Conservation (phyloP, 2,113 vertebrate species). For the Anthoscopus minutus region DNA sequence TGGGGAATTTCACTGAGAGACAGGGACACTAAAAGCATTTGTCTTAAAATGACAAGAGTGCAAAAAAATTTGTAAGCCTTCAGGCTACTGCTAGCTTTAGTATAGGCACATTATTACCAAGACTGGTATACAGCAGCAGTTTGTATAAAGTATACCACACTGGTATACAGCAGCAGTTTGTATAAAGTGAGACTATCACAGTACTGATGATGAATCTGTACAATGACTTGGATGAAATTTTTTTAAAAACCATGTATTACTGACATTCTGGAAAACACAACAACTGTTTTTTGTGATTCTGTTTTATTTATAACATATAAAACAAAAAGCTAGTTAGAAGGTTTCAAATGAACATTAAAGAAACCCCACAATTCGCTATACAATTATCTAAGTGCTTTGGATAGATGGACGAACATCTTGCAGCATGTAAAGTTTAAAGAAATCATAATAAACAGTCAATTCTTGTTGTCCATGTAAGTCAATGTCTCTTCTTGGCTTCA, state of each 20-base stretch:
- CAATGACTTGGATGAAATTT: neutral
- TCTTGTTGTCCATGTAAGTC: neutral
- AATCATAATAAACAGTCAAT: neutral
- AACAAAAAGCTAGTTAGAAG: neutral
- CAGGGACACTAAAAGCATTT: neutral
- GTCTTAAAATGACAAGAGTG: neutral
- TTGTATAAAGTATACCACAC: no score
- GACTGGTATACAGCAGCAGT: neutral
- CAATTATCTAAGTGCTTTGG: neutral
- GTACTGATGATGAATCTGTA: neutral
- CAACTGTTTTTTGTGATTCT: neutral
- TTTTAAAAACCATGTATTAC: neutral
- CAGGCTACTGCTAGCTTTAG: accelerated
- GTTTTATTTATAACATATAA: neutral
- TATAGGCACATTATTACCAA: neutral
- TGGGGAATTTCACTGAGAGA: neutral
- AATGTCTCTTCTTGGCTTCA: neutral
- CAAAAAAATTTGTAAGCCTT: neutral
- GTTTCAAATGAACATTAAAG: neutral
- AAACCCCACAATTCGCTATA: neutral
- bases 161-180: neutral
- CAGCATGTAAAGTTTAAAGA: neutral
- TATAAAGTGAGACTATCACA: neutral
- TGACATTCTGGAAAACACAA: neutral
- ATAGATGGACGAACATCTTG: neutral